Conservation (phyloP, 2,113 vertebrate genomes). For the Urocitellus parryii region DNA sequence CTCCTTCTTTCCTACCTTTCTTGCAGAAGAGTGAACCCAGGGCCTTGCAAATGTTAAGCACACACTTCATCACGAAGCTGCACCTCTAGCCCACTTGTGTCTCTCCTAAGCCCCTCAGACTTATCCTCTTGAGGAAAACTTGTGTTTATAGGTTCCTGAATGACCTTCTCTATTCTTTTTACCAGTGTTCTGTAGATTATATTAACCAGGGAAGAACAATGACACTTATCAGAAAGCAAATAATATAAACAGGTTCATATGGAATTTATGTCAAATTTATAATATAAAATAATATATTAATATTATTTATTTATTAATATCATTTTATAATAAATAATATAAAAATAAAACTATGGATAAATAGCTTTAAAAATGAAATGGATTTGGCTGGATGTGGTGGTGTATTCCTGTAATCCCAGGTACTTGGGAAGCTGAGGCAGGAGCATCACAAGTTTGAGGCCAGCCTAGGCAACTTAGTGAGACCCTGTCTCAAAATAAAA, state of each 20-base stretch:
- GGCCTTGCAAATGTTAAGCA: background rate
- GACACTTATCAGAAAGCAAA: constrained; percentile 15
- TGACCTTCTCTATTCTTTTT: constrained; percentile 4
- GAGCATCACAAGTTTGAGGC: background rate
- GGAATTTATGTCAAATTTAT: background rate
- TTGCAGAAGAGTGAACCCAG: background rate
- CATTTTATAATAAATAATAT: background rate
- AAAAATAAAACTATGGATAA: background rate
- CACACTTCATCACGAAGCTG: background rate
- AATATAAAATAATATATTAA: background rate
- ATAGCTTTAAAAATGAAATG: background rate
- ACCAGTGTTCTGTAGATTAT: background rate
- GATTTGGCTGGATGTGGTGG: background rate
- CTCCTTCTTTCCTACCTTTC: background rate
- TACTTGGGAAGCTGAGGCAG: background rate
- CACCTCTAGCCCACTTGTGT: background rate
- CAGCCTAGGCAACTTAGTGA: background rate
- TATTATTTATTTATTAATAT: no score
- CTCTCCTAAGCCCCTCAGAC: background rate
- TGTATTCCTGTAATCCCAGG: background rate
- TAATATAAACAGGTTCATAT: constrained; percentile 1
- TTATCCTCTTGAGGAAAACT: background rate
- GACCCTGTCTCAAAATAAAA: background rate
- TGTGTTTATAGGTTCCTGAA: background rate
- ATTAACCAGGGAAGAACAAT: background rate